Base-by-base conservation (phyloP, 2,113 vertebrate species). In the Ursus arctos region DNA sequence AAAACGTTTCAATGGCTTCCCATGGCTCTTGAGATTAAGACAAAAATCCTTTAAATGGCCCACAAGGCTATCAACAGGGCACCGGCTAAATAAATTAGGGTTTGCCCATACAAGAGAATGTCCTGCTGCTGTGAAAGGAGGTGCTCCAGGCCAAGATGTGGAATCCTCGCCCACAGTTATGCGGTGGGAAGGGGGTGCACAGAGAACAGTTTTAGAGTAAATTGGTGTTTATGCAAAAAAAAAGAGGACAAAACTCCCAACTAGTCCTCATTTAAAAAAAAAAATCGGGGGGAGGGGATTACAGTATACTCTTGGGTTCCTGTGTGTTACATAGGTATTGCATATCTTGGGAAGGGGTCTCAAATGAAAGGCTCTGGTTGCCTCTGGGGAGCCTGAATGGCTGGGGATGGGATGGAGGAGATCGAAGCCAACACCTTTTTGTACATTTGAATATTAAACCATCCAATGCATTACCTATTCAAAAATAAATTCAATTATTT, bases 1-100 rank as follows among this genome's bases (percentile, higher is more conserved):
- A 51, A 33, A 94, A 76, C 51, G 15, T 83, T 88, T 94, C 95
- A 53, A 10, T 94, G 94, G 72, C 86, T 97, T 96, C 94, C 97
- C 2, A 0, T 22, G 22, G 94, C 79, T 96, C 95, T 93, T 18
- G 83, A 98, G 92, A 95, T 69, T 79, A 95, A 96, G 95, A 89
- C 82, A 92, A 89, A 96, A 95, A 95, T 88, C 94, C 67, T 92
- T 89, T 81, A 76, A 96, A 83, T 74, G 91, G 79, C 86, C 77
- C 53, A 12, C 24, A 4, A 87, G 84, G 76, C 95, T 82, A 8
- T 82, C 77, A 11, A 3, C 7, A 0, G 97, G 89, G 76, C 76
- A 36, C 8, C 1, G 96, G 95, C 81, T 90, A 94, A 86, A 92
- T 85, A 92, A 90, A 91, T 77, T 55, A 59, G 80, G 74, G 89